Evolutionary conservation across 2,797 vertebrate genomes (phyloP), one percentile per base, ranked within the genome.

Genomic region (Ataeniobius toweri): DNA sequence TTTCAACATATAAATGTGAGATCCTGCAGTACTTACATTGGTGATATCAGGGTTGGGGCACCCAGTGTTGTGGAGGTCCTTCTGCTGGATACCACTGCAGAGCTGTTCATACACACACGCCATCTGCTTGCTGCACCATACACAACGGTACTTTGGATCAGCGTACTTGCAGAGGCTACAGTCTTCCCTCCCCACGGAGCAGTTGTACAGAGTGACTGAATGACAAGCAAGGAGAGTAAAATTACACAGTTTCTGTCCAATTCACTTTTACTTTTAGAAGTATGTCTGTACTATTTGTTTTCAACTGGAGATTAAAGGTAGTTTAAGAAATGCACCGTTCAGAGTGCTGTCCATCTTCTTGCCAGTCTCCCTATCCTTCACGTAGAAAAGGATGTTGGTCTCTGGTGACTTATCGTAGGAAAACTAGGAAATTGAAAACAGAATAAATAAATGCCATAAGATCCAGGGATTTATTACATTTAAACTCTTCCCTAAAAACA

Each of bases 311-410:
- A 89, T 85, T 58, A 87, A 85, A 87, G 55, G 71, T 55, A 81
- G 76, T 44, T 44, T 69, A 73, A 73, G 44, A 72, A 46, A 83
- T 89, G 82, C 93, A 99, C 98, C 97, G 59, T 96, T 96, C 41
- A 99, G 91, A n/a, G 94, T 97, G 95, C 98, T 99, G 96, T 99
- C 98, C 79, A 99, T 97, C 89, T 96, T 97, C 91, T 96, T 95
- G 61, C 93, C 90, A 0, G 92, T 94, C 75, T 91, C 80, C 26
- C 95, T 95, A 84, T 95, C 95, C 94, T 95, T 97, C 86, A 98
- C 89, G 22, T 96, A 97, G 91, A 99, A 96, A 78, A 96, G 94
- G 88, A 99, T 91, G 80, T 88, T 96, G 85, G 96, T 91, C n/a
- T 97, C 97, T 70, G 97, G 97, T 71, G 96, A 96, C 93, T 95